Evolutionary conservation across 2,113 vertebrate species (phyloP).

Genomic region (Sinocyclocheilus grahami): DNA sequence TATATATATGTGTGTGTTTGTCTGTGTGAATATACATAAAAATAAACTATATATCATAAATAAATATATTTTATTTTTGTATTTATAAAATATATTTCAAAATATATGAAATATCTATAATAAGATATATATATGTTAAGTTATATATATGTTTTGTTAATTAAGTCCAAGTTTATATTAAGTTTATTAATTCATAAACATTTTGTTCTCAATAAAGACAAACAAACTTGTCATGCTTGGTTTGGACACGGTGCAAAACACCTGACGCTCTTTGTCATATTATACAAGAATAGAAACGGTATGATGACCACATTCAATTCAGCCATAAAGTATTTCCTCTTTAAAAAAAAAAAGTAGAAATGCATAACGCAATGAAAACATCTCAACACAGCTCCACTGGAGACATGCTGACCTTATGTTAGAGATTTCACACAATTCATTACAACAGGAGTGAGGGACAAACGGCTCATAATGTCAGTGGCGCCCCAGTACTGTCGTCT

Average conservation of each 20-base stretch:
- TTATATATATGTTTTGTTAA: too few species aligned
- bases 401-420: background rate
- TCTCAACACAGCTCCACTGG: background rate
- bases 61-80: too few species aligned
- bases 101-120: too few species aligned
- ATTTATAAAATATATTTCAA: too few species aligned
- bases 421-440: background rate
- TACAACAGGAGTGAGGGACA: background rate
- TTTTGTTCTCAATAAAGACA: background rate
- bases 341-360: background rate
- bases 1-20: too few species aligned
- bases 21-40: too few species aligned
- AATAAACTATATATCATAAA: too few species aligned
- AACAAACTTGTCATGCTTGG: background rate
- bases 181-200: too few species aligned
- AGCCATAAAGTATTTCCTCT: background rate
- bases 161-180: too few species aligned
- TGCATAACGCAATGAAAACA: background rate
- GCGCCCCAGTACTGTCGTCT: background rate
- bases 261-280: background rate
- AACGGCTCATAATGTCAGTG: background rate
- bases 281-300: background rate
- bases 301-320: background rate
- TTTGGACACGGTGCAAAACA: background rate
- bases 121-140: too few species aligned